These are phyloP conservation scores for Sebastes minor DNA, from an alignment of 2,797 vertebrate species.

Conservation along the genomic window DNA sequence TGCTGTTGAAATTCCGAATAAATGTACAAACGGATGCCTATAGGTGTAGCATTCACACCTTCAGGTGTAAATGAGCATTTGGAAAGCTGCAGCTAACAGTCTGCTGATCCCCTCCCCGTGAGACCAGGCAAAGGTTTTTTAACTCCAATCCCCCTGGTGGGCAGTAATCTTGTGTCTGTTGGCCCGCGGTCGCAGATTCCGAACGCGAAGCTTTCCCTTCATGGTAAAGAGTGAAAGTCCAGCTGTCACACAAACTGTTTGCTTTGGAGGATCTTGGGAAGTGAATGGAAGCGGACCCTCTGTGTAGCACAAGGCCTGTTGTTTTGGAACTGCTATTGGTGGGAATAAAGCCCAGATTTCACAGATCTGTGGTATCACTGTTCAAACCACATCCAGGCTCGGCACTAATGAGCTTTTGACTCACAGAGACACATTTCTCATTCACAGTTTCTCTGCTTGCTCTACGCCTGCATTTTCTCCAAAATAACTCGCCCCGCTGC, in stretches of 20 bases:
- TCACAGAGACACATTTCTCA: conserved; percentile 37
- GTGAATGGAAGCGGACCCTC: conserved; percentile 46
- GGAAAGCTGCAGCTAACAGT: not conserved
- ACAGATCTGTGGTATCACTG: conserved; percentile 47
- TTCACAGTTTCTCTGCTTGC: conserved; percentile 20
- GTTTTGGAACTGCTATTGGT: conserved; percentile 39
- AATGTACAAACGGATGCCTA: conserved; percentile 1
- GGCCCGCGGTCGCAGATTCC: conserved; percentile 57
- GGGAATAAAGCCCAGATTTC: conserved; percentile 58
- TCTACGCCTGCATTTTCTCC: not conserved
- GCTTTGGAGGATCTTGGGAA: conserved; percentile 56
- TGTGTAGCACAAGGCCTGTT: conserved; percentile 37
- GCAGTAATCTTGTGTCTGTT: conserved; percentile 55
- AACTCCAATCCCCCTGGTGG: conserved; percentile 18
- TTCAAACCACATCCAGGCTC: conserved; percentile 35
- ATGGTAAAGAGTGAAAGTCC: conserved; percentile 64
- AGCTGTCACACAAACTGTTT: conserved; percentile 74
- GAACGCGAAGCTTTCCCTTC: conserved; percentile 36
- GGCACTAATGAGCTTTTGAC: conserved; percentile 56
- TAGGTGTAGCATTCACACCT: conserved; percentile 9
- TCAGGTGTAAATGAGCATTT: conserved; percentile 35
- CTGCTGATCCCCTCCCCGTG: conserved; percentile 4
- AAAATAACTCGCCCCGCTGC: not conserved
- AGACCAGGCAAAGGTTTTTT: conserved; percentile 8
- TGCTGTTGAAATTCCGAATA: conserved; percentile 8